phyloP scores from a whole-genome alignment of 2,113 vertebrate genomes.

The Oxyruncus cristatus region DNA sequence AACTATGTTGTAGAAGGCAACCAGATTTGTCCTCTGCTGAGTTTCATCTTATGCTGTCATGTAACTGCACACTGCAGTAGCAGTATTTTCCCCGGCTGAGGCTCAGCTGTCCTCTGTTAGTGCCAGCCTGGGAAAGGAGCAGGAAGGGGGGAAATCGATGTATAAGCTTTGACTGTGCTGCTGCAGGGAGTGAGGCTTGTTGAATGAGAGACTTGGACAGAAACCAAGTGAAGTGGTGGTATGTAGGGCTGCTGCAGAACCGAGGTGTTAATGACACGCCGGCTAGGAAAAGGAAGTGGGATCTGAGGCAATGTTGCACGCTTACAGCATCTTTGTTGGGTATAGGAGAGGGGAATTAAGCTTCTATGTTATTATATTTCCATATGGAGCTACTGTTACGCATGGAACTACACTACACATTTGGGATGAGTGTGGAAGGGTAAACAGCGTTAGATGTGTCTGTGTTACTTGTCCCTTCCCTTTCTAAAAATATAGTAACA shows the following conservation, averaged over 20 bases:
- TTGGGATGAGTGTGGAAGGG: background rate
- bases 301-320: background rate
- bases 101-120: background rate
- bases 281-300: background rate
- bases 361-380: background rate
- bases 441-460: background rate
- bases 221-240: background rate
- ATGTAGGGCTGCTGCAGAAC: background rate
- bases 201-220: background rate
- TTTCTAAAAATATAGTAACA: background rate
- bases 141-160: fast-evolving
- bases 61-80: background rate
- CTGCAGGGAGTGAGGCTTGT: background rate
- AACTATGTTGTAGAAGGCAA: background rate
- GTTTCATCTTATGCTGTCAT: background rate
- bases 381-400: background rate
- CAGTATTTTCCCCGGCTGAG: background rate
- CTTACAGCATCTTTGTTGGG: background rate
- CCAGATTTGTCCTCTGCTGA: background rate
- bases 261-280: background rate
- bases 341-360: background rate
- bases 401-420: background rate
- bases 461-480: background rate
- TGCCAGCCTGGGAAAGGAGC: fast-evolving
- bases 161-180: background rate